phyloP scores from a whole-genome alignment of 1,140 invertebrate species.

The Ptiloglossa arizonensis region DNA sequence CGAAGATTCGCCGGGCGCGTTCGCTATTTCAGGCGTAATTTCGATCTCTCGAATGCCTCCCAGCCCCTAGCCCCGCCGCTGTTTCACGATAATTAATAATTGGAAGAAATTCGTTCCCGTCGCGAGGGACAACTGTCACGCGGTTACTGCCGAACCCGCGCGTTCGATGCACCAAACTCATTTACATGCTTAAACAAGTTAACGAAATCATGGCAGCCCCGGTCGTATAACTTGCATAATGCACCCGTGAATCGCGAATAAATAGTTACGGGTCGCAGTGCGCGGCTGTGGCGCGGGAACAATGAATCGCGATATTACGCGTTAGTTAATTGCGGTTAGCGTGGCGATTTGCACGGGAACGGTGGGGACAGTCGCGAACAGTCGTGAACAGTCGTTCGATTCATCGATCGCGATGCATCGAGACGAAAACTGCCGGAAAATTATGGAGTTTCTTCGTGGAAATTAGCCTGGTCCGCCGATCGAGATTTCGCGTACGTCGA shows the following conservation, averaged over 20 bases:
- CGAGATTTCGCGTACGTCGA: not conserved
- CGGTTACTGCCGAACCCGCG: not conserved
- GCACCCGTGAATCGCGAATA: not conserved
- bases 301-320: slow-evolving; percentile 24
- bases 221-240: slow-evolving; percentile 17
- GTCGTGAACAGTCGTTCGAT: not conserved
- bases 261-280: slow-evolving; percentile 17
- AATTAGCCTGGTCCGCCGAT: not conserved
- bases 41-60: too few relatives aligned
- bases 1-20: too few relatives aligned
- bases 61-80: too few relatives aligned
- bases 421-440: slow-evolving; percentile 3
- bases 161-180: not conserved
- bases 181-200: slow-evolving; percentile 15
- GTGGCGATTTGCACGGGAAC: slow-evolving; percentile 18
- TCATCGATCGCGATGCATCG: slow-evolving; percentile 5
- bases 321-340: slow-evolving; percentile 34
- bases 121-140: not conserved
- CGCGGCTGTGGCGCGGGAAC: not conserved
- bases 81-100: not conserved
- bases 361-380: too few relatives aligned
- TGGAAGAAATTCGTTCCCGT: too few relatives aligned
- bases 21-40: too few relatives aligned
- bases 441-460: not conserved
- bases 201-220: not conserved